Percentiles rank a stretch among this genome's conserved stretches.
Evolutionary conservation across 2,797 vertebrate species (phyloP).

Genomic region (Rhinophrynus dorsalis): DNA sequence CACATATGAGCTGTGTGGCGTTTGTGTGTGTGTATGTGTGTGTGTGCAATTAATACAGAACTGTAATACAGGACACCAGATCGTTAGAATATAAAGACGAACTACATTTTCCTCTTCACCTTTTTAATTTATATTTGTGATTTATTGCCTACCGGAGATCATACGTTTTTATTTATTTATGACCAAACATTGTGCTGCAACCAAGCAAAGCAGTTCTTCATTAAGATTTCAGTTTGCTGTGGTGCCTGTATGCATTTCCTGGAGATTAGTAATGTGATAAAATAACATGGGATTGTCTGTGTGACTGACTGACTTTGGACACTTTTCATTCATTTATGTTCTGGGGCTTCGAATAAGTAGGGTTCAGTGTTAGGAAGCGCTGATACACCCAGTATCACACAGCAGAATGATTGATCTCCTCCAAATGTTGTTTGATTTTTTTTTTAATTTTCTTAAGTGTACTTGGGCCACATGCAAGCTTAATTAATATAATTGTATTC

Average conservation of each 20-base stretch:
- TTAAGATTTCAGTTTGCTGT: constrained; percentile 6
- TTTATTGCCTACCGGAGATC: constrained; percentile 51
- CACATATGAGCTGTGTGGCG: too few relatives aligned
- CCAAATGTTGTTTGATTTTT: neutral
- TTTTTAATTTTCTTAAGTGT: constrained; percentile 28
- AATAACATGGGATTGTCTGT: neutral
- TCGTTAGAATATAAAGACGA: constrained; percentile 22
- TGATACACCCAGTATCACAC: neutral
- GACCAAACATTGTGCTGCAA: constrained; percentile 6
- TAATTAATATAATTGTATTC: neutral
- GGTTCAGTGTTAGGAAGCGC: neutral
- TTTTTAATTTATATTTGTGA: constrained; percentile 51
- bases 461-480: neutral
- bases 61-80: constrained; percentile 18
- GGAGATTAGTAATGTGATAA: constrained; percentile 5
- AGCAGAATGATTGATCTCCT: neutral
- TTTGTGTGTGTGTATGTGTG: neutral
- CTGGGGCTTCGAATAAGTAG: too few relatives aligned
- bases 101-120: neutral
- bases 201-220: constrained; percentile 3
- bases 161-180: constrained; percentile 54
- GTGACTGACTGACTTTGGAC: neutral
- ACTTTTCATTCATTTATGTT: neutral
- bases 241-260: neutral
- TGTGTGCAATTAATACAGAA: constrained; percentile 29